A percentile compares a stretch with the other conserved stretches of the same genome.
Conservation (phyloP, 2,888 invertebrate species). For the Drosophila kambysellisi region DNA sequence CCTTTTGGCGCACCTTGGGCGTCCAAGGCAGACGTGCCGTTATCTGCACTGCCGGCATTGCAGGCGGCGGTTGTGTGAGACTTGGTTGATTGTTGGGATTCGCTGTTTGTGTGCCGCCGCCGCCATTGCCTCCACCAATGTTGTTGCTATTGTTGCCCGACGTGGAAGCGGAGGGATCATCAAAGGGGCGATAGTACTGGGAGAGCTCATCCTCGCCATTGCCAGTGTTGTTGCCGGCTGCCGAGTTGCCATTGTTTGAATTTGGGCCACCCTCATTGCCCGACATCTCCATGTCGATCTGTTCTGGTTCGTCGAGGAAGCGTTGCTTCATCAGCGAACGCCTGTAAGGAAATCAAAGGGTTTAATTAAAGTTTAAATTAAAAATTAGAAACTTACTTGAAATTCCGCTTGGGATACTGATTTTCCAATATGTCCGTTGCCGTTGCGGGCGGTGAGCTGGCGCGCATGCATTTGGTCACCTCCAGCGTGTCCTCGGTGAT, state of each 20-base stretch:
- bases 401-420: conserved; percentile 91
- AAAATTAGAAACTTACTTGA: conserved; percentile 86
- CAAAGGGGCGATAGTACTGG: conserved; percentile 84
- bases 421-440: conserved; percentile 95
- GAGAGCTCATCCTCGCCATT: conserved; percentile 86
- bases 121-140: conserved; percentile 34
- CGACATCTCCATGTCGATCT: conserved; percentile 90
- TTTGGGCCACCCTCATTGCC: conserved; percentile 83
- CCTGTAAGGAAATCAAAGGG: conserved; percentile 31
- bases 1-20: conserved; percentile 97
- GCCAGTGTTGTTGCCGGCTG: conserved; percentile 51
- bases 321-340: conserved; percentile 94
- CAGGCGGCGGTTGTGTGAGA: conserved; percentile 60
- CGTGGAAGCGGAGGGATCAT: conserved; percentile 84
- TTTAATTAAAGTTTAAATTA: background rate
- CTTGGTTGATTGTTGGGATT: conserved; percentile 82
- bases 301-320: conserved; percentile 92
- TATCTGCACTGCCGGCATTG: conserved; percentile 80
- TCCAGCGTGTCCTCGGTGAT: conserved; percentile 97
- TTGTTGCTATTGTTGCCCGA: conserved; percentile 52
- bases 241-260: conserved; percentile 60
- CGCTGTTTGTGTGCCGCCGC: conserved; percentile 49
- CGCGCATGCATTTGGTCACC: conserved; percentile 96
- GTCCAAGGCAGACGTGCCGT: conserved; percentile 93
- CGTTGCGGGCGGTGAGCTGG: conserved; percentile 97